These are phyloP conservation scores for Pseudochirops cupreus DNA, from an alignment of 2,797 vertebrate species.

Conservation along the genomic window DNA sequence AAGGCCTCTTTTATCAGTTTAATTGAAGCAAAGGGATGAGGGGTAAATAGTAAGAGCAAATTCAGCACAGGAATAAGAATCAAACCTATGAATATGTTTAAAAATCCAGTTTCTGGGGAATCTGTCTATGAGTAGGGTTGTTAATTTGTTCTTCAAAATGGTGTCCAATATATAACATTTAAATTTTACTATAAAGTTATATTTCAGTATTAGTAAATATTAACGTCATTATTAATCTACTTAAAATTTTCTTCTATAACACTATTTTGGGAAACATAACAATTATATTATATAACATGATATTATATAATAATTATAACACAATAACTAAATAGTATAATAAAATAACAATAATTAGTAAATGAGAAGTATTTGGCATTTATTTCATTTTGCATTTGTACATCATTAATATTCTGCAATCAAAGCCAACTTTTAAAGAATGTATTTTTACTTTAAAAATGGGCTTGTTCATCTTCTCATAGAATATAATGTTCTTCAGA, in stretches of 20 bases:
- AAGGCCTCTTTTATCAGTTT: constrained; percentile 30
- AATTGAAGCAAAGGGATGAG: neutral
- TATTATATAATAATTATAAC: no score
- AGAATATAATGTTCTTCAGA: neutral
- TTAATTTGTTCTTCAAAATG: constrained; percentile 22
- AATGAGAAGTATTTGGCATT: constrained; percentile 50
- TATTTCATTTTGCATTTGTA: neutral
- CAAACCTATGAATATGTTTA: constrained; percentile 40
- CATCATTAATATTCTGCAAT: neutral
- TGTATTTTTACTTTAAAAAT: neutral
- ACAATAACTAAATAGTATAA: neutral
- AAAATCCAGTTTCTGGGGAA: constrained; percentile 28
- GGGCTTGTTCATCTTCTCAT: neutral
- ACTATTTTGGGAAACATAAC: constrained; percentile 48
- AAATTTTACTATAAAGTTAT: constrained; percentile 28
- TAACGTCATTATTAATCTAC: constrained; percentile 24
- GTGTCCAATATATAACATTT: constrained; percentile 33
- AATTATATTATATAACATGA: neutral
- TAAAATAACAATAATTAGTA: constrained; percentile 25
- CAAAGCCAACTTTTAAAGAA: neutral
- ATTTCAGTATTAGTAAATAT: constrained; percentile 32
- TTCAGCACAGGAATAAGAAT: constrained; percentile 45
- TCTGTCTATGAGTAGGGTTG: constrained; percentile 27
- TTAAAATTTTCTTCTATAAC: constrained; percentile 22
- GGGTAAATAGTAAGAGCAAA: constrained; percentile 43